Evolutionary conservation across 2,113 vertebrate species (phyloP).

Genomic region (Thermophis baileyi): DNA sequence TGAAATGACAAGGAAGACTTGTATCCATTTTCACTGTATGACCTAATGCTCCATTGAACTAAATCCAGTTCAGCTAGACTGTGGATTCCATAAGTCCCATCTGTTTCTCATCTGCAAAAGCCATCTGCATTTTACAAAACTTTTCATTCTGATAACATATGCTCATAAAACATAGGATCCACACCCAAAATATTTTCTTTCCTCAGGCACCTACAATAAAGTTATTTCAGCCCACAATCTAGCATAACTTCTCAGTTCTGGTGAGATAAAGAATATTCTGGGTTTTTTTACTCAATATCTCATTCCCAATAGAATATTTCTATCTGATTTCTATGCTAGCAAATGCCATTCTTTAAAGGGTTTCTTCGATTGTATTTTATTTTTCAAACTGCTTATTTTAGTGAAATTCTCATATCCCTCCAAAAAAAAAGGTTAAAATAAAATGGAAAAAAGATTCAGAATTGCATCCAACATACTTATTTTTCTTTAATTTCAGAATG

Average conservation of each 20-base stretch:
- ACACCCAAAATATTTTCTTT: not conserved
- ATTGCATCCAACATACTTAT: slow-evolving; percentile 57
- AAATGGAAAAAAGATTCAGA: not conserved
- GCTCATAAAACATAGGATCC: not conserved
- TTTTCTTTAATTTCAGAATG: slow-evolving; percentile 62
- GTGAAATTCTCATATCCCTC: not conserved
- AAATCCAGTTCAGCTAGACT: not conserved
- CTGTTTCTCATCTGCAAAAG: not conserved
- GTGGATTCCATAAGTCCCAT: not conserved
- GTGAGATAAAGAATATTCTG: not conserved
- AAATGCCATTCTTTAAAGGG: not conserved
- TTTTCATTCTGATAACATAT: not conserved
- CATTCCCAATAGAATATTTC: not conserved
- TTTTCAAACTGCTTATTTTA: not conserved
- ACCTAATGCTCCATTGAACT: not conserved
- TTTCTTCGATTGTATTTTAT: not conserved
- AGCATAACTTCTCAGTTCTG: not conserved
- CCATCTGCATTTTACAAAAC: not conserved
- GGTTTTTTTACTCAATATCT: not conserved
- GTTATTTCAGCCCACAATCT: not conserved
- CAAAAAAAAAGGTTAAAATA: not conserved
- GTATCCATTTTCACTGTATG: not conserved
- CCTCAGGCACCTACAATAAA: not conserved
- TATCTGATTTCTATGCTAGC: not conserved
- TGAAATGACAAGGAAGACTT: not conserved